Base-by-base conservation (phyloP, 2,113 vertebrate species). In the Polypterus bichir region DNA sequence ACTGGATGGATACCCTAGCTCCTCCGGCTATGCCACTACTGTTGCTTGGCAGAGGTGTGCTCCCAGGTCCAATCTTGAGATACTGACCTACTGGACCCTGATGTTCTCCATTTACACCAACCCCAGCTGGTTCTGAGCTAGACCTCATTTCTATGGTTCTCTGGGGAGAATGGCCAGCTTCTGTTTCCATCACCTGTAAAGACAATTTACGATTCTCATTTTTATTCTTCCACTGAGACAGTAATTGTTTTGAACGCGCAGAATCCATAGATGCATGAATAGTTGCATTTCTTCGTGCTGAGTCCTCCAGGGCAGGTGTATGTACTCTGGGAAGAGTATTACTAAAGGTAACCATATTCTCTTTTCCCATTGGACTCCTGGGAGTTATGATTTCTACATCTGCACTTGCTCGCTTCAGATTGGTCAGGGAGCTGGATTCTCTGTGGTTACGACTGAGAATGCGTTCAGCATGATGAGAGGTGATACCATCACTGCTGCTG, bases 171-270 rank as follows among this genome's bases (percentile, higher is more conserved):
- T 89, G 90, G 8, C 87, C 87, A 3, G 87, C 81, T 6, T 88
- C 88, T 0, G 84, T 81, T 73, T 95, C 94, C 62, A 93, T 92
- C 4, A 92, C 91, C 65, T 97, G 93, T 69, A 97, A 73, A 9
- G 91, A 91, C 73, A 90, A 65, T 72, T 97, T 97, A 4, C 92
- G 83, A 67, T 73, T 90, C 69, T 88, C 92, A 7, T 93, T 94
- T 77, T 97, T 97, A 64, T 81, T 96, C 77, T 97, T 97, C 96
- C 95, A 99, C 67, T 98, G 96, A 7, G 92, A 93, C 46, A 99
- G 86, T 61, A 98, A 88, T 72, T 97, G 95, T 67, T 97, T 98
- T 49, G 94, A 97, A 10, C 93, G 85, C 9, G 89, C 91, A 0
- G 93, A 92, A 73, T 98, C 94, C 91, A 97, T 91, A 1, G 95